These are phyloP conservation scores for Phengaris arion DNA, from an alignment of 2,888 invertebrate species.

Conservation along the genomic window DNA sequence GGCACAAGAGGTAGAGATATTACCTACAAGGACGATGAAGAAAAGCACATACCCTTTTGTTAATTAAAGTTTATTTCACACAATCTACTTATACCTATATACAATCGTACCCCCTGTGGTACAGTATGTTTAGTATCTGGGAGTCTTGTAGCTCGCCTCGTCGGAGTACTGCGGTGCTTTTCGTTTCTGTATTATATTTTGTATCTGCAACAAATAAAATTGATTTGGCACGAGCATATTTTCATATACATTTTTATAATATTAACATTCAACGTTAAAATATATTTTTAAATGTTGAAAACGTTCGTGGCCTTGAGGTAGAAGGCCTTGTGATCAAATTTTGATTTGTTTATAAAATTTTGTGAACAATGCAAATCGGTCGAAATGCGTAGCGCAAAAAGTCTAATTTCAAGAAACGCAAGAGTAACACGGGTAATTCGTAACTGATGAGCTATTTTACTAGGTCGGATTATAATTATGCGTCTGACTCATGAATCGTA, in stretches of 20 bases:
- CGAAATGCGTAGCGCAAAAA: too few relatives aligned
- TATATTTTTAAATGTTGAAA: too few relatives aligned
- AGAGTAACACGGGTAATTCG: too few relatives aligned
- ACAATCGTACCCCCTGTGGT: not conserved
- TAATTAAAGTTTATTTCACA: conserved; percentile 9
- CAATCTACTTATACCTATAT: not conserved
- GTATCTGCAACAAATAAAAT: conserved; percentile 70
- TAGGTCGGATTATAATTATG: too few relatives aligned
- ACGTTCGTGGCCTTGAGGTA: too few relatives aligned
- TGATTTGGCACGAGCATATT: not conserved
- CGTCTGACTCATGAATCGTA: too few relatives aligned
- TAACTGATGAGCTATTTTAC: too few relatives aligned
- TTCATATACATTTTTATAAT: not conserved
- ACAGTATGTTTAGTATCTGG: conserved; percentile 77
- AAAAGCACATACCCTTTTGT: not conserved
- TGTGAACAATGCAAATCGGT: too few relatives aligned
- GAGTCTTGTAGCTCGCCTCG: conserved; percentile 82
- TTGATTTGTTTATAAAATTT: too few relatives aligned
- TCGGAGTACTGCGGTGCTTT: conserved; percentile 80
- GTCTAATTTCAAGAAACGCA: too few relatives aligned
- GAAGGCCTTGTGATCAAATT: too few relatives aligned
- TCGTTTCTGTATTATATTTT: conserved; percentile 93
- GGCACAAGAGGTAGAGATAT: not conserved
- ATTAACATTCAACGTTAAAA: too few relatives aligned
- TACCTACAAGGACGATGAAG: not conserved